phyloP scores from a whole-genome alignment of 2,888 invertebrate genomes.

The Lamellibrachia columna region DNA sequence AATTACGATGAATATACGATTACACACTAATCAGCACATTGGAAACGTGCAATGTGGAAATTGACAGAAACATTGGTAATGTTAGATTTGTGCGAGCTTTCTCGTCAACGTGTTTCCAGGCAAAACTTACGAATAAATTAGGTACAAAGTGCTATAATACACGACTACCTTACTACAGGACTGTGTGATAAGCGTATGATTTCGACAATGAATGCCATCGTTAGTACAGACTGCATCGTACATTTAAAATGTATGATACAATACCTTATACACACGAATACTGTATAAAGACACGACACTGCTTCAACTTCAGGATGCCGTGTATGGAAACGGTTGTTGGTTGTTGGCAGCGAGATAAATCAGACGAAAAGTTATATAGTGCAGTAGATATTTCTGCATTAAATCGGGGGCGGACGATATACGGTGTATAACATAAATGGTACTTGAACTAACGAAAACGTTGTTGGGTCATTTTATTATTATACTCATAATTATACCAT shows the following conservation, averaged over 20 bases:
- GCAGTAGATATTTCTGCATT: not conserved
- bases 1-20: slow-evolving; percentile 7
- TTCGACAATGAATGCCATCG: not conserved
- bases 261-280: slow-evolving; percentile 9
- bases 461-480: slow-evolving; percentile 3
- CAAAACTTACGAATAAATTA: slow-evolving; percentile 3
- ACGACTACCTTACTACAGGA: not conserved
- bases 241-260: not conserved
- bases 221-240: not conserved
- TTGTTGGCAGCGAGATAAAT: not conserved
- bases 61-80: not conserved
- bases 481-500: not conserved
- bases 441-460: not conserved
- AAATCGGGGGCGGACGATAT: not conserved
- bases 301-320: not conserved
- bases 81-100: not conserved
- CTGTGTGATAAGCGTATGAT: not conserved
- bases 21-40: not conserved
- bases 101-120: not conserved
- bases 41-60: not conserved
- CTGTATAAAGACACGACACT: not conserved
- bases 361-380: not conserved
- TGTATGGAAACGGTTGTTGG: not conserved
- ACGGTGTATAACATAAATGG: not conserved
- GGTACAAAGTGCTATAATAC: not conserved